These are phyloP conservation scores for Cariama cristata DNA, from an alignment of 2,113 vertebrate genomes.

Conservation along the genomic window DNA sequence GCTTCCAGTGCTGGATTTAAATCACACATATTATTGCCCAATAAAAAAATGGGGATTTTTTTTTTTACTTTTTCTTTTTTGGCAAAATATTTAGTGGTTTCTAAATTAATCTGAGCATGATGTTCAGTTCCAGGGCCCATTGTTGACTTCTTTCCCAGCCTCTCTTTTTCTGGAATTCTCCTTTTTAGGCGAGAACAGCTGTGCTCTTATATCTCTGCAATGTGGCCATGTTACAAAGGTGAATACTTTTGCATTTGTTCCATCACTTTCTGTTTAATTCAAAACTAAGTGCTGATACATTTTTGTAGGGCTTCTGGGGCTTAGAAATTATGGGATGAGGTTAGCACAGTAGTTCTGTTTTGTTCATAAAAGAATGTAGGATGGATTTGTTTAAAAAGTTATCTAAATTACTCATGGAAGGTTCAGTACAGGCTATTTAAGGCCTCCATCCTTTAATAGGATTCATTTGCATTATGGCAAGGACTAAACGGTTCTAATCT, in stretches of 20 bases:
- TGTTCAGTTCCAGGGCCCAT: conserved; percentile 58
- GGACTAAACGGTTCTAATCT: background rate
- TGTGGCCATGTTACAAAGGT: conserved; percentile 58
- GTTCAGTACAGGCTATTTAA: conserved; percentile 45
- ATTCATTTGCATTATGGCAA: conserved; percentile 52
- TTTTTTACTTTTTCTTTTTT: background rate
- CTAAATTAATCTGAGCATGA: conserved; percentile 74
- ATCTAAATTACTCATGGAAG: conserved; percentile 47
- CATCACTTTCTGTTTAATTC: conserved; percentile 76
- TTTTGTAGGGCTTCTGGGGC: conserved; percentile 64
- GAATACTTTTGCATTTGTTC: conserved; percentile 73
- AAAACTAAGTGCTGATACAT: conserved; percentile 75
- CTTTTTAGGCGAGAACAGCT: conserved; percentile 68
- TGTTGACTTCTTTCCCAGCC: conserved; percentile 72
- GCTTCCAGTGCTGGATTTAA: conserved; percentile 33
- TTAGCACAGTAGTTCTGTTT: conserved; percentile 66
- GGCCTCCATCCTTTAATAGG: conserved; percentile 44
- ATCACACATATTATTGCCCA: conserved; percentile 23
- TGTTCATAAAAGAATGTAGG: conserved; percentile 56
- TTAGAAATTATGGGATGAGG: conserved; percentile 61
- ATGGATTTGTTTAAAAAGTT: conserved; percentile 37
- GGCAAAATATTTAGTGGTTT: conserved; percentile 59
- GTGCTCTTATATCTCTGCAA: conserved; percentile 62
- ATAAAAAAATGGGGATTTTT: background rate
- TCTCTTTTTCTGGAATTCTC: conserved; percentile 67